phyloP scores from a whole-genome alignment of 2,888 invertebrate genomes.

The Acronicta leporina region DNA sequence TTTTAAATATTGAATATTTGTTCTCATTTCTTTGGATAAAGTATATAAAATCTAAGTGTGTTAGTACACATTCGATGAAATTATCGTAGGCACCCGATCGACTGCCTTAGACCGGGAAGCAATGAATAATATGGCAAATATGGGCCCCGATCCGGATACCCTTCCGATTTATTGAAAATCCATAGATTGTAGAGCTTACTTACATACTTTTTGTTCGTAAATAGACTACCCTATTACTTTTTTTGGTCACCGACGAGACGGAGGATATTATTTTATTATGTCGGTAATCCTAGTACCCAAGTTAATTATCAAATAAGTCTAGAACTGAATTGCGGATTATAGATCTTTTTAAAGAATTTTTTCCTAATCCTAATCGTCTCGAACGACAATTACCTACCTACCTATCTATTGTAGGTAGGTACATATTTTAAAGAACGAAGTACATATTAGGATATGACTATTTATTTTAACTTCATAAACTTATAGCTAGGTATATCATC shows the following conservation, averaged over 20 bases:
- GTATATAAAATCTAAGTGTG: slow-evolving; percentile 1
- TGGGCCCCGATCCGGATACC: slow-evolving; percentile 23
- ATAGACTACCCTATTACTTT: slow-evolving; percentile 18
- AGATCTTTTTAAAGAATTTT: too few species aligned
- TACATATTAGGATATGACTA: too few species aligned
- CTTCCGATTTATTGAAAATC: slow-evolving; percentile 42
- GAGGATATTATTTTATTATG: neutral
- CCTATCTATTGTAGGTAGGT: too few species aligned
- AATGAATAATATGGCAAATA: slow-evolving; percentile 44
- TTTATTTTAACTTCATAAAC: too few species aligned
- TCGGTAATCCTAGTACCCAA: too few species aligned
- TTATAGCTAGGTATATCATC: too few species aligned
- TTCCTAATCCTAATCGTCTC: too few species aligned
- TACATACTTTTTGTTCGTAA: slow-evolving; percentile 36
- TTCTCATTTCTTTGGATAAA: slow-evolving; percentile 22
- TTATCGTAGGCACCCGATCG: slow-evolving; percentile 27
- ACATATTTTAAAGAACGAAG: too few species aligned
- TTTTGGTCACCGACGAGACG: slow-evolving; percentile 1
- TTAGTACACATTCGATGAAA: slow-evolving; percentile 43
- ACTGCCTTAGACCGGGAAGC: slow-evolving; percentile 25
- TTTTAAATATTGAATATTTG: slow-evolving; percentile 17
- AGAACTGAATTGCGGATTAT: too few species aligned
- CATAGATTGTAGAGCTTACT: slow-evolving; percentile 38
- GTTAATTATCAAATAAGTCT: too few species aligned
- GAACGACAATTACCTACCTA: too few species aligned